Evolutionary conservation across 2,888 invertebrate genomes (phyloP), one percentile per base, ranked within the genome.

Genomic region (Ophion costatus): DNA sequence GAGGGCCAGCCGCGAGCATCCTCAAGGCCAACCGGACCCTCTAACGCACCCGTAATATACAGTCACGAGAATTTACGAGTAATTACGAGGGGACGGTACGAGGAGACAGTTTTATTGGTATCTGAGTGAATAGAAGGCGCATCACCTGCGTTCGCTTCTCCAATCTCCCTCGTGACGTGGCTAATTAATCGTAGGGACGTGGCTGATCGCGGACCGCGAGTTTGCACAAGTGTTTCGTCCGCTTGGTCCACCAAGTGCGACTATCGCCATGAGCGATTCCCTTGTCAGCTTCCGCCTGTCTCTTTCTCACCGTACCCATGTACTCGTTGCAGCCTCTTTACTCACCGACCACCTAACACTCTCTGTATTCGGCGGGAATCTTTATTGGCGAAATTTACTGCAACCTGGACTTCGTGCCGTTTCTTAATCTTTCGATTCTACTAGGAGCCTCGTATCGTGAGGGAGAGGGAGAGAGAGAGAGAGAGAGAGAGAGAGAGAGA

Each of bases 341-440:
- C 29, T 29, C 29, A 29, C 29, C 29, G 29, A 29, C 29, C 29
- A 29, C 29, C 29, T 29, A 29, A 2, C 29, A 29, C 29, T 29
- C 29, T 29, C 29, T 29, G 29, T 29, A 29, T 29, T 29, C 29
- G 29, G 29, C 29, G 29, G 29, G 29, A 29, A 29, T 29, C 29
- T 29, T 29, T 66, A 67, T 57, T 56, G n/a, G 45, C 70, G 20
- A 57, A 29, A 56, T 70, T 24, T 73, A 64, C n/a, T 51, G 59
- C 63, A 82, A 82, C 82, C 77, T 73, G 82, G 77, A 82, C 67
- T 82, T 82, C 38, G 67, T 81, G 80, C 77, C 70, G 81, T 83
- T 78, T 59, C 76, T 64, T 79, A 75, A 73, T 82, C 76, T 84
- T 69, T 77, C 6, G 29, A 6, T 22, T 61, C 38, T 22, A 61